Conservation (phyloP, 2,888 invertebrate species). For the Chironomus riparius region DNA sequence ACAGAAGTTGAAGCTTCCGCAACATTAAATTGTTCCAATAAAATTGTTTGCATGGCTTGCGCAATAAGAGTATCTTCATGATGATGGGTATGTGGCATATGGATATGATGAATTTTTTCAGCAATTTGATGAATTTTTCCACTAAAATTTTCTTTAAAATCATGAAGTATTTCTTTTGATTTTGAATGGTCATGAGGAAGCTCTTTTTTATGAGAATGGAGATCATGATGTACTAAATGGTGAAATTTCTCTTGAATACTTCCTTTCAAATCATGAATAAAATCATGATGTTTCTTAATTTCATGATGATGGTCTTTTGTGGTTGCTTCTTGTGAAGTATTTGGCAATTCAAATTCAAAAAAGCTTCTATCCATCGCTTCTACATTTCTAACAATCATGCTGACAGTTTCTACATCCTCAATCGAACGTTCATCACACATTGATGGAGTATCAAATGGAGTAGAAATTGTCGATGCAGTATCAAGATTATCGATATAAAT, state of each 20-base stretch:
- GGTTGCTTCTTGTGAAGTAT: background rate
- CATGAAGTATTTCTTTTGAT: background rate
- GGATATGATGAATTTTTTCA: conserved; percentile 21
- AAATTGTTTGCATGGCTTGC: conserved; percentile 48
- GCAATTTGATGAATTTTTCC: conserved; percentile 24
- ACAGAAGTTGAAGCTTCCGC: conserved; percentile 32
- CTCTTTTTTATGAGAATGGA: background rate
- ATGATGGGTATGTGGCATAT: conserved; percentile 24
- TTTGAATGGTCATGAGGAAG: background rate
- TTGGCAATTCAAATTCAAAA: background rate
- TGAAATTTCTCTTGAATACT: conserved; percentile 33
- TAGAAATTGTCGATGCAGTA: conserved; percentile 36
- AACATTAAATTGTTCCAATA: conserved; percentile 47
- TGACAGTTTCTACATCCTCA: conserved; percentile 48
- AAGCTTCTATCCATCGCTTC: conserved; percentile 33
- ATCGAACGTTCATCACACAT: conserved; percentile 38
- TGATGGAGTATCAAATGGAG: conserved; percentile 31
- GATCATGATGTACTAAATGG: conserved; percentile 28
- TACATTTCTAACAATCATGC: conserved; percentile 50
- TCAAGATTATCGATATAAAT: conserved; percentile 1
- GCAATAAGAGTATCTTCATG: background rate
- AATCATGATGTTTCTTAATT: background rate
- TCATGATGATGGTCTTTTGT: background rate
- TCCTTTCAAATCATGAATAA: conserved; percentile 35
- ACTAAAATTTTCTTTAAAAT: conserved; percentile 14